Conservation (phyloP, 1,140 invertebrate species). For the Nasonia vitripennis region DNA sequence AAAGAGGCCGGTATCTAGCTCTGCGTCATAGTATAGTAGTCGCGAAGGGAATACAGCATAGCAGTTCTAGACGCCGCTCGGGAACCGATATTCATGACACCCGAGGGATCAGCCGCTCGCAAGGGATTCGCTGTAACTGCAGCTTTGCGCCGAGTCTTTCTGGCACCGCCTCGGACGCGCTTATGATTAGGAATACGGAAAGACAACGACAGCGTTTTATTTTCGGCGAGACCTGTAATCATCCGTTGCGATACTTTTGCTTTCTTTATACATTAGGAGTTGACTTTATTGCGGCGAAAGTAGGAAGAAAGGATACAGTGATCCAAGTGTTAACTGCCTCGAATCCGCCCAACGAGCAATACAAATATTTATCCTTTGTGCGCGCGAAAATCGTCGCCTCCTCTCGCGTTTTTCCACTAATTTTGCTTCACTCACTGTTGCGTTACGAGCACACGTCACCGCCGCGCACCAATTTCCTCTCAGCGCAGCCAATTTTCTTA, state of each 20-base stretch:
- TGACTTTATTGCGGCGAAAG: no score
- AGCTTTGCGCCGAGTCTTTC: not conserved
- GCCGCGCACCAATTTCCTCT: not conserved
- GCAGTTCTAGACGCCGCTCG: not conserved
- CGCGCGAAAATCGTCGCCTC: not conserved
- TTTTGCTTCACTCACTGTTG: not conserved
- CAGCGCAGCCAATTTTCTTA: slow-evolving; percentile 27
- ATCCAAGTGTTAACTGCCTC: not conserved
- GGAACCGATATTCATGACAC: slow-evolving; percentile 43
- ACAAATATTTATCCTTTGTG: slow-evolving; percentile 1
- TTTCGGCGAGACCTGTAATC: no score
- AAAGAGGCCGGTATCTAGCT: not conserved
- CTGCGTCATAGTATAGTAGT: not conserved
- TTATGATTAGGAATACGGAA: not conserved
- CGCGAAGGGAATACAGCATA: not conserved
- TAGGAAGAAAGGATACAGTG: no score
- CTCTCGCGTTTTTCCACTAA: not conserved
- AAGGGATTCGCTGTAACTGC: not conserved
- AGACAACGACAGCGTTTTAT: no score
- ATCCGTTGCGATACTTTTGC: no score
- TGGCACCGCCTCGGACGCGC: not conserved
- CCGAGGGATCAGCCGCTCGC: not conserved
- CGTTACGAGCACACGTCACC: slow-evolving; percentile 3
- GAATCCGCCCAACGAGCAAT: not conserved
- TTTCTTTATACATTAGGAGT: not conserved